Evolutionary conservation across 1,140 invertebrate genomes (phyloP), one percentile per base, ranked within the genome.

Genomic region (Eueides isabella): DNA sequence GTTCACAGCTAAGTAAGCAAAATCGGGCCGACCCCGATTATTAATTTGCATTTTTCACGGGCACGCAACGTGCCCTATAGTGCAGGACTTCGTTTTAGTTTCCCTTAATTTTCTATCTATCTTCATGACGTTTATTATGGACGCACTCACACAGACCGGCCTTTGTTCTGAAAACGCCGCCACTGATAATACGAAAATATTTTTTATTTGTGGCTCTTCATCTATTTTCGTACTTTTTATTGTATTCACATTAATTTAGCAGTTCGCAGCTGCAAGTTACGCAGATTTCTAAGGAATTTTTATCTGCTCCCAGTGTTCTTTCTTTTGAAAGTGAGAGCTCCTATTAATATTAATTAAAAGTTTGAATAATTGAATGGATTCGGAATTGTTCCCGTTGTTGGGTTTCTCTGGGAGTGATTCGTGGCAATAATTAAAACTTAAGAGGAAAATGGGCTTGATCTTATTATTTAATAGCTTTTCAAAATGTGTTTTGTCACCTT

Each of bases 331-430:
- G 85, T 89, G 85, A 88, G 89, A 88, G 85, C 87, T 87, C 84
- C 89, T 91, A 93, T 91, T 93, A 91, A 92, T 92, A 91, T 91
- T 92, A 92, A 93, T 91, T 93, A 92, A 93, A 92, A 92, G 87
- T 91, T 92, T 91, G 87, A 90, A 92, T 92, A 91, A 93, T 88
- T 92, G 89, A 93, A 91, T 91, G 86, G 84, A 89, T 91, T 91
- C 80, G 80, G 86, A 88, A 92, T 92, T 91, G 88, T 92, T 87
- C 85, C 74, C 85, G 87, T 87, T 89, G 89, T 91, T 84, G 84
- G 82, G 84, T 80, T 88, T 85, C 82, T 70, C 83, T 82, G 83
- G 83, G 81, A 87, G 76, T 84, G 83, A 87, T 85, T 87, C 84
- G 84, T 71, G 80, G 86, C 82, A 90, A 90, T 91, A 91, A 89